A percentile compares a stretch with the other conserved stretches of the same genome.
Conservation (phyloP, 1,140 invertebrate species). For the Neodiprion pinetum region DNA sequence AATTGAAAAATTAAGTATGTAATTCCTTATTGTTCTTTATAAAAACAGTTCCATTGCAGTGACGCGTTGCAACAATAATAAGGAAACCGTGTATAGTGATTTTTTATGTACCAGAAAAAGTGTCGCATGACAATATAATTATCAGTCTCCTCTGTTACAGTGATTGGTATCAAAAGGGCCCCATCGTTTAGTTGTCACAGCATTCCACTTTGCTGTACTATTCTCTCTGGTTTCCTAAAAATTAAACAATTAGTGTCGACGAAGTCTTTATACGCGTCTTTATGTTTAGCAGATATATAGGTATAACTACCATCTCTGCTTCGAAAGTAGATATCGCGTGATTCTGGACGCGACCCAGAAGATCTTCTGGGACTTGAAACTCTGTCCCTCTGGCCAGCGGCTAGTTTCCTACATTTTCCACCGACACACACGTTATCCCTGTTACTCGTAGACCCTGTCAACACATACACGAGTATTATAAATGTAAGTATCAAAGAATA, state of each 20-base stretch:
- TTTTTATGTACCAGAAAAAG: too few relatives aligned
- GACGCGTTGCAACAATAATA: too few relatives aligned
- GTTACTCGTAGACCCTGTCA: not conserved
- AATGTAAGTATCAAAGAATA: too few relatives aligned
- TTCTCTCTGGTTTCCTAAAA: not conserved
- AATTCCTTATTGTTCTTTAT: not conserved
- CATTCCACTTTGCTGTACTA: not conserved
- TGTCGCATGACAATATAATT: not conserved
- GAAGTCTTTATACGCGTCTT: too few relatives aligned
- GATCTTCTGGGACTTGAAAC: not conserved
- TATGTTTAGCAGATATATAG: not conserved
- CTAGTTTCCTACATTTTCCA: constrained; percentile 2
- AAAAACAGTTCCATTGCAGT: too few relatives aligned
- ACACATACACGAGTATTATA: too few relatives aligned
- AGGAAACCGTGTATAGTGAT: too few relatives aligned
- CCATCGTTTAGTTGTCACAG: constrained; percentile 8
- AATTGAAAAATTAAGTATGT: not conserved
- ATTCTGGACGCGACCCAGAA: not conserved
- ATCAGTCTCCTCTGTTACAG: not conserved
- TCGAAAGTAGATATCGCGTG: not conserved
- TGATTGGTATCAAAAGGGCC: constrained; percentile 7
- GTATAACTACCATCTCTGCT: not conserved
- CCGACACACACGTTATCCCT: not conserved
- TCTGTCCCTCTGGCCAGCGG: not conserved
- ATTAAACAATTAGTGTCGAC: too few relatives aligned